Base-by-base conservation (phyloP, 1,140 invertebrate species). In the Nomia melanderi region DNA sequence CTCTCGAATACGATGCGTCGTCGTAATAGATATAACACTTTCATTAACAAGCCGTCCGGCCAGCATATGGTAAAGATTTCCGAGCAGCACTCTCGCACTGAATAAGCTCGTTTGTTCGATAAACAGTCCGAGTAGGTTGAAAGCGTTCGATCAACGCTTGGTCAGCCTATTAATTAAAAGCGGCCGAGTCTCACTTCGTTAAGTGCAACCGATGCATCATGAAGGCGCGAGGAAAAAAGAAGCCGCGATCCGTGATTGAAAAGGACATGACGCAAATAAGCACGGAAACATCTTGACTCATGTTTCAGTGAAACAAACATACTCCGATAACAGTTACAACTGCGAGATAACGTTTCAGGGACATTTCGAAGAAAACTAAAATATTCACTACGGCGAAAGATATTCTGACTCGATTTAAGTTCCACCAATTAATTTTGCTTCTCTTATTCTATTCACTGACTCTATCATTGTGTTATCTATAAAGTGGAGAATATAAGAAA, bases 41-140 rank as follows among this genome's bases (percentile, higher is more conserved):
- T 54, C 81, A 80, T 83, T 84, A 84, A 83, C 65, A 77, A 77
- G 41, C 56, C 17, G 50, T 33, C 71, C 39, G 36, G 64, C 60
- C 25, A 47, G 23, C 80, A 65, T 54, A 20, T 57, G 57, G 60
- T 50, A 82, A 56, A 77, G 54, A 83, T 54, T 74, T 33, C 39
- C 60, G 59, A 33, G 63, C 56, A 29, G 70, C 29, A 56, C 72
- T 73, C 67, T 72, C 65, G 63, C 72, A 36, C 67, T 84, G 82
- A 84, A 84, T 84, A 84, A 81, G 72, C 82, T 83, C 77, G 82
- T 83, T 84, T 84, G 77, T 84, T 83, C 82, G 69, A 79, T 79
- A 83, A 83, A 77, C 82, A 79, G 72, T 50, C 44, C 62, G 54
- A 56, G 69, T 47, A 65, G 67, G 77, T 77, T 69, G 60, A 75